Conservation (phyloP, 2,113 vertebrate genomes). For the Bufo gargarizans region DNA sequence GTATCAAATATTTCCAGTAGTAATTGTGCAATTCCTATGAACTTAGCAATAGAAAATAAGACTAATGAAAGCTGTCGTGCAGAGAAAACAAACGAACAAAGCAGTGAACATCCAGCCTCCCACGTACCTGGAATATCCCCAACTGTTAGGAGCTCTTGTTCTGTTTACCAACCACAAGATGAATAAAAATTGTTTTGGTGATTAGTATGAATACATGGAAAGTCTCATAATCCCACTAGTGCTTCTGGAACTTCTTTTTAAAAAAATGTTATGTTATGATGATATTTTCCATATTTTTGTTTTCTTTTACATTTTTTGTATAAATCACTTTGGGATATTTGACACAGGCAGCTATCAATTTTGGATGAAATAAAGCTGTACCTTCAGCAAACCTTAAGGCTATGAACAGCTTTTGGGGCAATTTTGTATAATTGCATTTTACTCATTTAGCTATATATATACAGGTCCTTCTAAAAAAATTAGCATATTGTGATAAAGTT, state of each 20-base stretch:
- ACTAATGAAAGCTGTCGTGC: constrained; percentile 75
- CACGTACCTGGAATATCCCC: constrained; percentile 73
- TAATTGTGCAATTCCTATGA: constrained; percentile 77
- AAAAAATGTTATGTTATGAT: neutral
- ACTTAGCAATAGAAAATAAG: constrained; percentile 76
- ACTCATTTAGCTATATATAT: too few relatives aligned
- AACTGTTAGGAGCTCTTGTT: constrained; percentile 36
- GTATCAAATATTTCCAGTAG: constrained; percentile 77
- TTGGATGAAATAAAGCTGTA: neutral
- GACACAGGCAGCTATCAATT: neutral
- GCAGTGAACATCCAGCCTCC: constrained; percentile 71
- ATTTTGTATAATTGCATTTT: too few relatives aligned
- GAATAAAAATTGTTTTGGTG: constrained; percentile 43
- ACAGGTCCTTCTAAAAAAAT: too few relatives aligned
- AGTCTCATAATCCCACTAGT: neutral
- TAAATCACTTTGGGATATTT: neutral
- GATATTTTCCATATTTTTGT: neutral
- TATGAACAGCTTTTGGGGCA: too few relatives aligned
- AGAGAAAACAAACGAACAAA: constrained; percentile 72
- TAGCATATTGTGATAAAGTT: too few relatives aligned
- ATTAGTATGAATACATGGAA: constrained; percentile 29
- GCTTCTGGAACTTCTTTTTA: neutral
- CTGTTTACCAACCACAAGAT: constrained; percentile 41
- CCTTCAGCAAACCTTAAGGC: neutral
- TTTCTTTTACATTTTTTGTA: neutral